A percentile compares a stretch with the other conserved stretches of the same genome.
These are phyloP conservation scores for Lacerta viridis DNA, from an alignment of 2,797 vertebrate genomes.

Conservation along the genomic window DNA sequence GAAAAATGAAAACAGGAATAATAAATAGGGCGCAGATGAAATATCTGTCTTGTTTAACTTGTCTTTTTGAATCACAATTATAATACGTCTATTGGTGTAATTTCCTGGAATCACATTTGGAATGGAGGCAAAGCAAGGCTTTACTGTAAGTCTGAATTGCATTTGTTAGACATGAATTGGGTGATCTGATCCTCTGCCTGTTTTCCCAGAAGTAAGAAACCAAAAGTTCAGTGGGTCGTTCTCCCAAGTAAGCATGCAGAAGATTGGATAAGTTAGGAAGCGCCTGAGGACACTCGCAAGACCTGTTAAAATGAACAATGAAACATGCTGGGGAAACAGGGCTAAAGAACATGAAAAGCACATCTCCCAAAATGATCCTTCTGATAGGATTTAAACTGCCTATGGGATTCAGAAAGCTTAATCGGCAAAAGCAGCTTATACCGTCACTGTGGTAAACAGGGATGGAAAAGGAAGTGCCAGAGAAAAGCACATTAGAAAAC, in stretches of 20 bases:
- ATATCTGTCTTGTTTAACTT: not conserved
- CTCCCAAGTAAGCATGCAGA: not conserved
- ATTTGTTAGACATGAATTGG: conserved; percentile 3
- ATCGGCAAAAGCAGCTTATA: conserved; percentile 78
- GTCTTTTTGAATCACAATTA: conserved; percentile 1
- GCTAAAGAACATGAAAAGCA: conserved; percentile 72
- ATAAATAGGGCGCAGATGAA: not conserved
- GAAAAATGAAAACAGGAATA: conserved; percentile 41
- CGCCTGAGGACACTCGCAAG: conserved; percentile 41
- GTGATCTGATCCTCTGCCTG: not conserved
- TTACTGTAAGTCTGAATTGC: conserved; percentile 33
- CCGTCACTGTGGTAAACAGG: conserved; percentile 58
- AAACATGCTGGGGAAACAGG: conserved; percentile 42
- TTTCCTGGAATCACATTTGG: accelerated
- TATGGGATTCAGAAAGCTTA: conserved; percentile 74
- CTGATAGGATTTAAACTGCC: conserved; percentile 77
- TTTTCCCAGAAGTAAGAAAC: not conserved
- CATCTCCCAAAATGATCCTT: conserved; percentile 76
- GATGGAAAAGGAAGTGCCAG: conserved; percentile 60
- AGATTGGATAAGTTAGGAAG: not conserved
- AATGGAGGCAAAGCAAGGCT: not conserved
- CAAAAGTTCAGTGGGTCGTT: not conserved
- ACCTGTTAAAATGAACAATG: conserved; percentile 14
- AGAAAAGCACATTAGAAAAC: conserved; percentile 58
- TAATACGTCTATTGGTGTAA: not conserved